Evolutionary conservation across 2,888 invertebrate species (phyloP).

Genomic region (Zootermopsis nevadensis): DNA sequence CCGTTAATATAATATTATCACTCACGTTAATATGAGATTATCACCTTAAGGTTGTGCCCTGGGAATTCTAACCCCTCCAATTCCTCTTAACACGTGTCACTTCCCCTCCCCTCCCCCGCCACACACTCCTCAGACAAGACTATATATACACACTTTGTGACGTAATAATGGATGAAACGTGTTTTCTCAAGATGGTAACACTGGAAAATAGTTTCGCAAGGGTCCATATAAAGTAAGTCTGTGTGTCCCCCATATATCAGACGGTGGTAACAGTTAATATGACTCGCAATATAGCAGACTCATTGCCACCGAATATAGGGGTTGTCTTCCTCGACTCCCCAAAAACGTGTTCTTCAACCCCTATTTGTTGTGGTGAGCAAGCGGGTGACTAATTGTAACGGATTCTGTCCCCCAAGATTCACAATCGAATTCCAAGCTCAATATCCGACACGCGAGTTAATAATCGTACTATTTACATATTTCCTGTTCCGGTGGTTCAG

Average conservation of each 20-base stretch:
- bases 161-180: constrained; percentile 35
- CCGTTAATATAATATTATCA: constrained; percentile 48
- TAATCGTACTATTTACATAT: not conserved
- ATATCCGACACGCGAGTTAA: not conserved
- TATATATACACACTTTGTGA: not conserved
- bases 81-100: constrained; percentile 8
- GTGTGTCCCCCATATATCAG: not conserved
- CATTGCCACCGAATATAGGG: not conserved
- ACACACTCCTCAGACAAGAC: not conserved
- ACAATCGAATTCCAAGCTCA: not conserved
- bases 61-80: constrained; percentile 25
- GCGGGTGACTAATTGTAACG: not conserved
- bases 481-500: not conserved
- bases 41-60: constrained; percentile 44
- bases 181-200: constrained; percentile 22
- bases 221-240: not conserved
- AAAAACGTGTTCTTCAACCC: not conserved
- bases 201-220: not conserved
- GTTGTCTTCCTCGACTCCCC: not conserved
- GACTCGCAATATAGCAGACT: constrained; percentile 2
- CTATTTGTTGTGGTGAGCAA: not conserved
- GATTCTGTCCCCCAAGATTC: not conserved
- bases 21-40: constrained; percentile 48
- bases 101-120: not conserved
- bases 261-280: not conserved